Evolutionary conservation across 2,113 vertebrate genomes (phyloP), one percentile per base, ranked within the genome.

Genomic region (Pelmatolapia mariae): DNA sequence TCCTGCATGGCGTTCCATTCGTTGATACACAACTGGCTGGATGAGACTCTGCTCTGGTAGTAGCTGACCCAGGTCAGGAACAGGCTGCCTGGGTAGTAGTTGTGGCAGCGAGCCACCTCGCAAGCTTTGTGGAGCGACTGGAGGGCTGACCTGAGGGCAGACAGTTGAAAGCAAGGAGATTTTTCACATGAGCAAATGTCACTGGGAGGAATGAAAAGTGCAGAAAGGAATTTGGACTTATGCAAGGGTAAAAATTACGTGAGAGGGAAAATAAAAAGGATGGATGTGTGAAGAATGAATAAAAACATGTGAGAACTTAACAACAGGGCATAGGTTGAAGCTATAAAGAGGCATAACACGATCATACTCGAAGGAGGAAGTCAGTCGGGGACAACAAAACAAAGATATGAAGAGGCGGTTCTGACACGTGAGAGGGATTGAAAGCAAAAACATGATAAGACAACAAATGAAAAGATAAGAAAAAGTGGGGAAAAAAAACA

Each of bases 1-100:
- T 99, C 99, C 80, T 98, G 97, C 98, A 99, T 99, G 87, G 98
- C 98, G 10, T 99, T 99, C 99, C 99, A 99, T 88, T 99, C 98
- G 1, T 99, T 99, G 95, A 99, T 96, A 6, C 98, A 99, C 0
- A 96, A 94, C 92, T 99, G 99, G 94, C 98, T 98, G 0, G 99
- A 99, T 89, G 98, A 97, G 93, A 99, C 96, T 66, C 97, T 96
- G 96, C 98, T 99, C 96, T 99, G 98, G 89, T 99, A 99, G 94
- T 99, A 99, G 96, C 98, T 99, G 95, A 99, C 97, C 99, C 99
- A 99, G 7, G 98, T 99, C 92, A 99, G 96, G 94, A 99, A 99
- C 3, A 99, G 97, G 89, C 98, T 99, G 86, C 99, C 98, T 2
- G 99, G 98, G 94, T 99, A 99, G 94, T 99, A 97, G 92, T 99